Conservation (phyloP, 2,888 invertebrate genomes). For the Protodeltote pygarga region DNA sequence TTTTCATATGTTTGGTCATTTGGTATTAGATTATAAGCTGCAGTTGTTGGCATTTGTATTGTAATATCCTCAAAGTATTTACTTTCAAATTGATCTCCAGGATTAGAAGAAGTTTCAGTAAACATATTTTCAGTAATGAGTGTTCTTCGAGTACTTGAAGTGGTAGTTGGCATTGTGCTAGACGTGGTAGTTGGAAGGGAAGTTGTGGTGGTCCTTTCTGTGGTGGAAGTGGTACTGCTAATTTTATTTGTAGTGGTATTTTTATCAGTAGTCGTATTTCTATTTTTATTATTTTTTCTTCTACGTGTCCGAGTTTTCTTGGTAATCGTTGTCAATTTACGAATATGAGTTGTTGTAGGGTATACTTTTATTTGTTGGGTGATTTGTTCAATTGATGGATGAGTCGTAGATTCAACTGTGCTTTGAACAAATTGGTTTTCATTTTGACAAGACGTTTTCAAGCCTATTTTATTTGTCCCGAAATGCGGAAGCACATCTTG, state of each 20-base stretch:
- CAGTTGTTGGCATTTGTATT: not conserved
- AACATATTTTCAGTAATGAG: not conserved
- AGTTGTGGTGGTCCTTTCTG: not conserved
- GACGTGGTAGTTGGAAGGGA: not conserved
- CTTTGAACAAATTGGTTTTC: not conserved
- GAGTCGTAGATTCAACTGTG: not conserved
- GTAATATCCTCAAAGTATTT: not conserved
- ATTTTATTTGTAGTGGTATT: not conserved
- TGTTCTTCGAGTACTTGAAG: not conserved
- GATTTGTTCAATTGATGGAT: not conserved
- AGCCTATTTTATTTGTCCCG: not conserved
- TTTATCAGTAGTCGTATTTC: not conserved
- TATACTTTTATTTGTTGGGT: not conserved
- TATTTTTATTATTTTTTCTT: not conserved
- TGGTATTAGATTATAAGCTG: not conserved
- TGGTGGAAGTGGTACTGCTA: not conserved
- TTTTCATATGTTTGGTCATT: not conserved
- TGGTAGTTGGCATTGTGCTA: not conserved
- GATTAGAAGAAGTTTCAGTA: too few relatives aligned
- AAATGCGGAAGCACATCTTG: conserved; percentile 55
- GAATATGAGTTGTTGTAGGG: not conserved
- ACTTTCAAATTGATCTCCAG: not conserved
- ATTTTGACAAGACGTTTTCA: not conserved
- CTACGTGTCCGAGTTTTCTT: not conserved
- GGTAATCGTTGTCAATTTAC: not conserved